A percentile compares a stretch with the other conserved stretches of the same genome.
Evolutionary conservation across 2,888 invertebrate species (phyloP).

Genomic region (Sphaerophoria taeniata): DNA sequence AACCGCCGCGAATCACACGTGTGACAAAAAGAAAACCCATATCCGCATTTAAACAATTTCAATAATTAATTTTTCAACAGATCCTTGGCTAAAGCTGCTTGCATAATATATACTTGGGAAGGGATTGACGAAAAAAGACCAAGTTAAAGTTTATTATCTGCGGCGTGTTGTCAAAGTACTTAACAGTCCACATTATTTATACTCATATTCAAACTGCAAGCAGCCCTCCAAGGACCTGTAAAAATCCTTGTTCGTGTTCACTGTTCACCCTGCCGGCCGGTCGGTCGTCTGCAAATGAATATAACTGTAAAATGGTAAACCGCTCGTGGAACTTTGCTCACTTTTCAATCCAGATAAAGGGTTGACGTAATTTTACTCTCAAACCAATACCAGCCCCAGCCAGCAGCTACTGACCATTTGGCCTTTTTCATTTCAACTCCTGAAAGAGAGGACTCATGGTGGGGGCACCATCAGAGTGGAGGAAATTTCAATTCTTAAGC

Average conservation of each 20-base stretch:
- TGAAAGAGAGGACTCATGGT: too few species aligned
- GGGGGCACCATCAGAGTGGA: not conserved
- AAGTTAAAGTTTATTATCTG: conserved; percentile 49
- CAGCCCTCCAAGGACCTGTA: conserved; percentile 5
- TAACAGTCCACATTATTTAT: conserved; percentile 53
- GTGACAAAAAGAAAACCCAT: too few species aligned
- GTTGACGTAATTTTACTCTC: conserved; percentile 17
- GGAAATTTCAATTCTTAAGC: not conserved
- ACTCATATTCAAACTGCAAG: conserved; percentile 15
- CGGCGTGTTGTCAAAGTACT: conserved; percentile 56
- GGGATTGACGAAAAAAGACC: not conserved
- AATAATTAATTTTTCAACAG: conserved; percentile 62
- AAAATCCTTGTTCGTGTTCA: conserved; percentile 1
- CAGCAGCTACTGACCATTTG: not conserved
- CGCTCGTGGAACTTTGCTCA: conserved; percentile 35
- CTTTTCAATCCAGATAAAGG: conserved; percentile 38
- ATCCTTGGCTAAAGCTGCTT: not conserved
- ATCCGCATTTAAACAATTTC: conserved; percentile 19
- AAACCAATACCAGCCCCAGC: too few species aligned
- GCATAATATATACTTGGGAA: too few species aligned
- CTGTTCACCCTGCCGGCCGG: not conserved
- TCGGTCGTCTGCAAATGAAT: not conserved
- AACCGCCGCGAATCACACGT: not conserved
- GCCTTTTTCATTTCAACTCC: conserved; percentile 33
- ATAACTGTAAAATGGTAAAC: conserved; percentile 42